Evolutionary conservation across 30 jellyfish, hydroid and myxozoan genomes (phyloP).

Genomic region (Clytia hemisphaerica): DNA sequence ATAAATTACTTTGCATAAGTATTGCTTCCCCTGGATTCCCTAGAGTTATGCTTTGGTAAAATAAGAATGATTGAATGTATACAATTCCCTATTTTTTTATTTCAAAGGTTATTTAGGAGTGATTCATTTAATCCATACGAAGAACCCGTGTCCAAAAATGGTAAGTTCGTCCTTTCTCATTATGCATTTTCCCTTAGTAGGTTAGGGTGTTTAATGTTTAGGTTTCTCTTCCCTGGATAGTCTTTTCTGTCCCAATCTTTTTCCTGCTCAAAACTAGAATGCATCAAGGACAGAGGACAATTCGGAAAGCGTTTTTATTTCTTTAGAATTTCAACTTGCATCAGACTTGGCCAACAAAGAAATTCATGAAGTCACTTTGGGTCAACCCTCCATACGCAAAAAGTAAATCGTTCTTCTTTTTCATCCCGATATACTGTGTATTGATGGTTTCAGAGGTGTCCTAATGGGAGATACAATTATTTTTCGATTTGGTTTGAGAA

Average conservation of each 20-base stretch:
- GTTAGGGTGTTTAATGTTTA: not conserved
- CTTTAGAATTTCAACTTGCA: constrained; percentile 73
- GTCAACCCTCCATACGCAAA: constrained; percentile 55
- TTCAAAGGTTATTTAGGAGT: constrained; percentile 55
- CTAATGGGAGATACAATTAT: too few species aligned
- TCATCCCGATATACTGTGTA: not conserved
- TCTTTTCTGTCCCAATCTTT: too few species aligned
- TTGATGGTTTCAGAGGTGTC: too few species aligned
- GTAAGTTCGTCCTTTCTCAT: constrained; percentile 4
- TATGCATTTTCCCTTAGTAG: not conserved
- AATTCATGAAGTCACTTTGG: constrained; percentile 62
- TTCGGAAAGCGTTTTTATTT: too few species aligned
- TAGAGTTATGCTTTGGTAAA: too few species aligned
- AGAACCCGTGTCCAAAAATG: constrained; percentile 40
- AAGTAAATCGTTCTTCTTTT: constrained; percentile 25
- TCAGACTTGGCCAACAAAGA: constrained; percentile 65
- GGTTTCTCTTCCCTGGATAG: not conserved
- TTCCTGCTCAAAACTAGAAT: too few species aligned
- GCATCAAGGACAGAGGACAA: too few species aligned
- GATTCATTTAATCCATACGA: constrained; percentile 74
- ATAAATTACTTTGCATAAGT: too few species aligned
- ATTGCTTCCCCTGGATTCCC: too few species aligned
- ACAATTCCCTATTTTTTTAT: not conserved
- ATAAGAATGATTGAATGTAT: too few species aligned
- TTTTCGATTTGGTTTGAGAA: too few species aligned